Base-by-base conservation (phyloP, 2,797 vertebrate genomes). In the Vireo griseus region DNA sequence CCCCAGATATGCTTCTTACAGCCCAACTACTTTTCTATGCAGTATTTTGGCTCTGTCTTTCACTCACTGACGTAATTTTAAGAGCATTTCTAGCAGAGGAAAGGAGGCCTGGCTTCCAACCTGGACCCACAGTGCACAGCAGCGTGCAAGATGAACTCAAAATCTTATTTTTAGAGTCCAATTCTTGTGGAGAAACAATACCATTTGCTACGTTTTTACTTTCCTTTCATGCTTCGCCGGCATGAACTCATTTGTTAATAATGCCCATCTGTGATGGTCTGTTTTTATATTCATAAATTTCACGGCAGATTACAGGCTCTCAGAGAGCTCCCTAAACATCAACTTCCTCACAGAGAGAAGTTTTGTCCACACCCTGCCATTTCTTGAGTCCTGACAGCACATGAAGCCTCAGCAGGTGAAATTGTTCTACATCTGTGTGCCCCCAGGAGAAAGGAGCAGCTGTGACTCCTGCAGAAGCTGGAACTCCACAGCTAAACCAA, bases 231-330 rank as follows among this genome's bases (percentile, higher is more conserved):
- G 59, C 87, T 76, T 69, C 0, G 0, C 61, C 65, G 40, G 50
- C 52, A 77, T 42, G 50, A 90, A 94, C 45, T 90, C 65, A 91
- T 89, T 91, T 91, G 75, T 86, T 88, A 90, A 91, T 91, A 80
- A 80, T 16, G 58, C 68, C 88, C 82, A 91, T 90, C 85, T 89
- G 61, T 8, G 16, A 78, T 0, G 8, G 44, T 10, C 90, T 35
- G 20, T 66, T 96, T 90, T 92, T 61, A 71, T 37, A 80, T 21
- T 66, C 50, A 57, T 22, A 47, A 6, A 86, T 79, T 91, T 92
- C 80, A 86, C 0, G 0, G 82, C 75, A 83, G 63, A 77, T 74
- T 92, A 54, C 61, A 94, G 82, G 40, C 65, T 86, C 89, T 83
- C 31, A 80, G 47, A 54, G 35, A 65, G 44, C 66, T 79, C 55